Base-by-base conservation (phyloP, 2,113 vertebrate species). In the Pseudorhombus dupliciocellatus region DNA sequence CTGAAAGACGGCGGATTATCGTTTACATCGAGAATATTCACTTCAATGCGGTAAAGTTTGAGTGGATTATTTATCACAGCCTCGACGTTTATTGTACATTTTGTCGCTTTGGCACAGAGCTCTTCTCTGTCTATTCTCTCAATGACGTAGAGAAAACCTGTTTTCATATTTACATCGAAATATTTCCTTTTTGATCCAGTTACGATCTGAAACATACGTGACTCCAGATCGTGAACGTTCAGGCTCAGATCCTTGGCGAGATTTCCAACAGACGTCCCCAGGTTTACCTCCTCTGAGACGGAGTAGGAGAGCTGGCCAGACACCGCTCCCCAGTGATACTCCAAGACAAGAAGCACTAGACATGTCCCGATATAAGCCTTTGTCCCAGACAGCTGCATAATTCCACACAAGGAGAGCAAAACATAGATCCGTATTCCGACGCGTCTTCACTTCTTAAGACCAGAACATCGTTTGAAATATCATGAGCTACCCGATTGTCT, bases 211-310 rank as follows among this genome's bases (percentile, higher is more conserved):
- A 94, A 90, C 66, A 60, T 75, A 15, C 93, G 91, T 1, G 88
- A 71, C 48, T 91, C 89, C 73, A 94, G 73, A 22, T 93, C 91
- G 6, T 87, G 83, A 0, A 90, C 72, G 40, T 76, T 89, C 0
- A 94, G 77, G 34, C 84, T 89, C 1, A 94, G 48, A 53, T 94
- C 93, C 68, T 91, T 92, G 0, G 92, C 90, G 51, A 93, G 62
- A 90, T 93, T 93, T 61, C 93, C 93, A 18, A 94, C 92, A 53
- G 83, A 63, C 8, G 92, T 92, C 53, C 91, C 93, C 4, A 44
- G 59, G 44, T 80, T 92, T 64, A 90, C 85, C 84, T 94, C 93
- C 70, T 94, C 93, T 12, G 79, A 80, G 2, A 94, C 73, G 1
- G 92, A 87, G 51, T 93, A 94, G 0, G 68, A 86, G 24, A 91